Conservation (phyloP, 2,888 invertebrate genomes). For the Hybos culiciformis region DNA sequence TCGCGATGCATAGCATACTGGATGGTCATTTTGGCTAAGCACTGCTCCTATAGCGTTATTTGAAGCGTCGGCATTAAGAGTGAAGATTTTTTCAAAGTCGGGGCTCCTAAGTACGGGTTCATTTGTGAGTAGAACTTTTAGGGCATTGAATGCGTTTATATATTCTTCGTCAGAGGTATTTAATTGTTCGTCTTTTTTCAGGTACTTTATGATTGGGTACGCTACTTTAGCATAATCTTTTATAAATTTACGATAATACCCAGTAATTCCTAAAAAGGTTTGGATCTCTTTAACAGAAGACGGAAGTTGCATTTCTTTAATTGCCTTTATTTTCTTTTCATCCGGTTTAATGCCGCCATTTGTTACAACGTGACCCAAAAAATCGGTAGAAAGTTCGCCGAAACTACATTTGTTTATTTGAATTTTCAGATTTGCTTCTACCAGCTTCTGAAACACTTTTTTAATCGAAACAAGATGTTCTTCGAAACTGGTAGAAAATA, state of each 20-base stretch:
- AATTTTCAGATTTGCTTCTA: not conserved
- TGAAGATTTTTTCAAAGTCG: not conserved
- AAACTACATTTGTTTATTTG: not conserved
- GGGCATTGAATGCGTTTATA: not conserved
- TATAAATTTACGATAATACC: not conserved
- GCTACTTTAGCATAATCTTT: not conserved
- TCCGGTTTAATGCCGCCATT: not conserved
- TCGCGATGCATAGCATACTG: constrained; percentile 17
- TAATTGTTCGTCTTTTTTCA: not conserved
- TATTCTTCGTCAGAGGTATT: not conserved
- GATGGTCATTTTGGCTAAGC: not conserved
- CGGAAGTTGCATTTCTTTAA: not conserved
- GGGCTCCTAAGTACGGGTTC: not conserved
- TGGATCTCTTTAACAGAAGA: not conserved
- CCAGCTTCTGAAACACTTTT: not conserved
- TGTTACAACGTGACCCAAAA: not conserved
- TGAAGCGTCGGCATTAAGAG: not conserved
- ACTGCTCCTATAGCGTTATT: not conserved
- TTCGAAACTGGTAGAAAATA: not conserved
- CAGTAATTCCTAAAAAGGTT: not conserved
- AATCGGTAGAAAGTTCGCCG: not conserved
- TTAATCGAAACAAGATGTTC: not conserved
- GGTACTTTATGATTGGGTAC: not conserved
- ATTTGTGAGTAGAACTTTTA: not conserved
- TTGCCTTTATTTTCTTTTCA: not conserved